These are phyloP conservation scores for Poicephalus gulielmi DNA, from an alignment of 2,113 vertebrate species.

Conservation along the genomic window DNA sequence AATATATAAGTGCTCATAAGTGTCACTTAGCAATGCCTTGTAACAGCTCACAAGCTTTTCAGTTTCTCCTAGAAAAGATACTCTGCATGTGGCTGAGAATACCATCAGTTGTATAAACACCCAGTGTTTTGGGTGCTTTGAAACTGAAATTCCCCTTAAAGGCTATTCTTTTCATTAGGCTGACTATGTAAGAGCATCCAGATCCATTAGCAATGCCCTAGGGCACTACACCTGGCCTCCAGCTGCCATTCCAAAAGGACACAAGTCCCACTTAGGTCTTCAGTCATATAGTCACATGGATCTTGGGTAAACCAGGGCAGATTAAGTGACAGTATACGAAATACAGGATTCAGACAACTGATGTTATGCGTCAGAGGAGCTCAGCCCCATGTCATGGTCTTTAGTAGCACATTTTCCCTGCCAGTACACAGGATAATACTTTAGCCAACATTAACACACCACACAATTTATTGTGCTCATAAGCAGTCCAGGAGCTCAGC, in stretches of 20 bases:
- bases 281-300: fast-evolving
- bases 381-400: fast-evolving
- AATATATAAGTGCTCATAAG: not conserved
- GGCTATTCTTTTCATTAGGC: not conserved
- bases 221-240: not conserved
- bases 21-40: not conserved
- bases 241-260: not conserved
- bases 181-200: not conserved
- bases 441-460: not conserved
- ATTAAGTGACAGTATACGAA: not conserved
- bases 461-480: not conserved
- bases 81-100: not conserved
- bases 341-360: not conserved
- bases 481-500: not conserved
- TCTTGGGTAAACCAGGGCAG: not conserved
- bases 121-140: not conserved
- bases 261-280: fast-evolving
- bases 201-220: not conserved
- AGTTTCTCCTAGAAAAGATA: not conserved
- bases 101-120: not conserved
- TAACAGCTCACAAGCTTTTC: not conserved
- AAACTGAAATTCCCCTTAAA: not conserved
- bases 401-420: not conserved
- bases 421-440: not conserved
- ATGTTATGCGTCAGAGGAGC: not conserved